Conservation (phyloP, 2,797 vertebrate genomes). For the Strix occidentalis region DNA sequence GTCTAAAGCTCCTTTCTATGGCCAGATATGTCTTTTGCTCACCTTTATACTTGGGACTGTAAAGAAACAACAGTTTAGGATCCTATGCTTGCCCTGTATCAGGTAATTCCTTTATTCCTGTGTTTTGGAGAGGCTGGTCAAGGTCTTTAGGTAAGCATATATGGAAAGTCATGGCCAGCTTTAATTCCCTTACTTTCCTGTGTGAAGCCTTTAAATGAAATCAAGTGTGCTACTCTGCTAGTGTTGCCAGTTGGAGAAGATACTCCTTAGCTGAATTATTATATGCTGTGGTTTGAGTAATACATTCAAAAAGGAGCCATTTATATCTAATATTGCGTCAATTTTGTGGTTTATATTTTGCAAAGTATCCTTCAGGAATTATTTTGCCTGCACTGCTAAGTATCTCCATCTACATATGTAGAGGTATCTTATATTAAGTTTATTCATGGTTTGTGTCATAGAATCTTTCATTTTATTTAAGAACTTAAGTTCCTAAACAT, state of each 20-base stretch:
- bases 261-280: not conserved
- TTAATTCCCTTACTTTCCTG: not conserved
- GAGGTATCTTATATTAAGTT: not conserved
- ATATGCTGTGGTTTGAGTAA: not conserved
- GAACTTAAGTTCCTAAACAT: not conserved
- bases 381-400: not conserved
- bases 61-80: not conserved
- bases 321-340: not conserved
- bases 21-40: not conserved
- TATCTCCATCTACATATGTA: not conserved
- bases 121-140: not conserved
- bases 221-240: not conserved
- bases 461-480: conserved; percentile 3
- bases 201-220: not conserved
- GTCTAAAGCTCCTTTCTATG: not conserved
- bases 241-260: not conserved
- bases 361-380: not conserved
- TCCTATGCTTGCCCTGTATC: not conserved
- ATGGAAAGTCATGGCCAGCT: not conserved
- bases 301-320: not conserved
- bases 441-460: not conserved
- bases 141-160: not conserved
- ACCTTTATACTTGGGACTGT: not conserved
- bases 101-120: not conserved
- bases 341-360: not conserved